These are phyloP conservation scores for Henicopernis longicauda DNA, from an alignment of 2,113 vertebrate species.

Conservation along the genomic window DNA sequence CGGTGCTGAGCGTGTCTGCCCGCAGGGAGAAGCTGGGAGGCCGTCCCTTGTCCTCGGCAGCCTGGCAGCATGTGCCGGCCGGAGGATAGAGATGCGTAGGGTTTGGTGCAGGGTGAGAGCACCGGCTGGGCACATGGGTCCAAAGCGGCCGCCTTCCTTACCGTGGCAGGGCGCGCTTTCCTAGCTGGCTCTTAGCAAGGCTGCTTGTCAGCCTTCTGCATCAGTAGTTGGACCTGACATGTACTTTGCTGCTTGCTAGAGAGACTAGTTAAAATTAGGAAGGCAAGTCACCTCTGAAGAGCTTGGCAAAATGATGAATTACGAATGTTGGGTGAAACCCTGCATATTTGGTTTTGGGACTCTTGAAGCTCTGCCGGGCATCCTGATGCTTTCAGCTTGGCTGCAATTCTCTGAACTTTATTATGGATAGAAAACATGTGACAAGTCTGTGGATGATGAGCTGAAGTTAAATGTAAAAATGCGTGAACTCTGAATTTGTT, in stretches of 20 bases:
- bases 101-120: background rate
- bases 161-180: accelerated
- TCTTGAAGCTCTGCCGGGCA: background rate
- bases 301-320: background rate
- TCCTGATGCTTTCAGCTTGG: background rate
- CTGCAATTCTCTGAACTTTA: background rate
- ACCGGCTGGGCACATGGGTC: accelerated
- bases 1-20: accelerated
- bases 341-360: background rate
- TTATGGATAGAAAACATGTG: background rate
- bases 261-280: background rate
- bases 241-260: background rate
- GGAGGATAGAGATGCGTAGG: background rate
- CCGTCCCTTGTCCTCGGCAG: background rate
- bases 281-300: background rate
- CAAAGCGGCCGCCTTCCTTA: background rate
- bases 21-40: background rate
- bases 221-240: background rate
- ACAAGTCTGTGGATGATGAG: background rate
- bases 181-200: background rate
- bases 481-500: background rate
- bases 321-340: background rate
- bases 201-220: background rate
- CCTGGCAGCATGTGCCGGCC: accelerated
- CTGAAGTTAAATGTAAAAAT: background rate